Evolutionary conservation across 2,113 vertebrate genomes (phyloP), one percentile per base, ranked within the genome.

Genomic region (Oreochromis tanganicae): DNA sequence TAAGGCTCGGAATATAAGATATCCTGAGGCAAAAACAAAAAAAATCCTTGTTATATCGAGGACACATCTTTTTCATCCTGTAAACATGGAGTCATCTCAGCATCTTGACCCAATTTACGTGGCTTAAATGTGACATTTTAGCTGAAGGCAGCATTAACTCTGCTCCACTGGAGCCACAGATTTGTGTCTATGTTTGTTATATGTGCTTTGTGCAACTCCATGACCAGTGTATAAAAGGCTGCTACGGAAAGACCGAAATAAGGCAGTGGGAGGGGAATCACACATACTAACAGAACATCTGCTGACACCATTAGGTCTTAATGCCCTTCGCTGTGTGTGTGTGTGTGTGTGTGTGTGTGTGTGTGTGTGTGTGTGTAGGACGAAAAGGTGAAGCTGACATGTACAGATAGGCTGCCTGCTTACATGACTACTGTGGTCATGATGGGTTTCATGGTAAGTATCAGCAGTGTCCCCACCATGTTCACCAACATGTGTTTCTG

Each of bases 311-410:
- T 63, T 17, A 8, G 16, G 81, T 11, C n/a, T 43, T 80, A 17
- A 32, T 71, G 24, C 24, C 24, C 12, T 29, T 27, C 24, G 16
- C 7, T 48, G 16, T 82, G 38, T 81, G 32, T 36, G 34, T 48
- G 54, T 80, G 29, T 10, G 16, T 71, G 32, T 73, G 38, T 71
- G 24, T 27, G 16, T 19, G 9, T 57, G n/a, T 82, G 19, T 71
- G n/a, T 41, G 32, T 66, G 27, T 82, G 32, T 80, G 34, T 7
- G 34, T 34, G 34, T 36, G 34, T 36, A 99, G 98, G 95, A 92
- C 0, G 97, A 97, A 89, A 98, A 98, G 93, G 97, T 98, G 90
- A 99, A 99, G 93, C 95, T 99, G 93, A 99, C 99, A 0, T 99
- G 98, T 95, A 98, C 94, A 80, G 98, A 99, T 89, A 97, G 99